Evolutionary conservation across 2,888 invertebrate genomes (phyloP).

Genomic region (Vannuccia rotundouncinata): DNA sequence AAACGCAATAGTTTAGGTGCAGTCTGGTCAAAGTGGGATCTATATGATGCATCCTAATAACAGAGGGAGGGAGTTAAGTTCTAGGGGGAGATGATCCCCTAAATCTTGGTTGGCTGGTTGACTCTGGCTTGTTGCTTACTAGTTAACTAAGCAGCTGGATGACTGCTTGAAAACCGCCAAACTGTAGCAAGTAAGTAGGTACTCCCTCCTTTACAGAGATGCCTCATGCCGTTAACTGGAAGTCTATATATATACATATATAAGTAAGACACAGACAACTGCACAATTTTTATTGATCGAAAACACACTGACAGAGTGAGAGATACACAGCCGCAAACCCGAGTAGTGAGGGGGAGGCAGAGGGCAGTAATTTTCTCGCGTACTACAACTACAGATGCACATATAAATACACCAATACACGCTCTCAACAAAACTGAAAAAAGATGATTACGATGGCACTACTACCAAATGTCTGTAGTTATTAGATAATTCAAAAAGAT

Average conservation of each 20-base stretch:
- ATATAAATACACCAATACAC: no score
- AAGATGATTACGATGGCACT: not conserved
- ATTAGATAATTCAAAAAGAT: not conserved
- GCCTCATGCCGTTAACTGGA: not conserved
- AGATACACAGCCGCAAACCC: not conserved
- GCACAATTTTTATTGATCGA: conserved; percentile 17
- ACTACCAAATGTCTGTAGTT: not conserved
- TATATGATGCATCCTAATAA: not conserved
- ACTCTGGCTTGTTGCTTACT: not conserved
- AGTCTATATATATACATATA: no score
- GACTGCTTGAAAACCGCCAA: not conserved
- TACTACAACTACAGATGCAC: no score
- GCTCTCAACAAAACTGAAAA: no score
- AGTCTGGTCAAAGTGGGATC: not conserved
- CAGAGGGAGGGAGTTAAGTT: not conserved
- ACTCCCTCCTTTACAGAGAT: conserved; percentile 1
- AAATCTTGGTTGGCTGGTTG: not conserved
- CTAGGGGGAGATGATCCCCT: not conserved
- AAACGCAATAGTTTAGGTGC: not conserved
- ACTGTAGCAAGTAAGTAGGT: conserved; percentile 19
- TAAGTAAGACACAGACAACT: not conserved
- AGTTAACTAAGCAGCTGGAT: not conserved
- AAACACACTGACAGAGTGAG: not conserved
- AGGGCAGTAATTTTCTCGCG: no score
- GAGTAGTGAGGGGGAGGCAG: no score